Conservation (phyloP, 2,888 invertebrate species). For the Clivina fossor region DNA sequence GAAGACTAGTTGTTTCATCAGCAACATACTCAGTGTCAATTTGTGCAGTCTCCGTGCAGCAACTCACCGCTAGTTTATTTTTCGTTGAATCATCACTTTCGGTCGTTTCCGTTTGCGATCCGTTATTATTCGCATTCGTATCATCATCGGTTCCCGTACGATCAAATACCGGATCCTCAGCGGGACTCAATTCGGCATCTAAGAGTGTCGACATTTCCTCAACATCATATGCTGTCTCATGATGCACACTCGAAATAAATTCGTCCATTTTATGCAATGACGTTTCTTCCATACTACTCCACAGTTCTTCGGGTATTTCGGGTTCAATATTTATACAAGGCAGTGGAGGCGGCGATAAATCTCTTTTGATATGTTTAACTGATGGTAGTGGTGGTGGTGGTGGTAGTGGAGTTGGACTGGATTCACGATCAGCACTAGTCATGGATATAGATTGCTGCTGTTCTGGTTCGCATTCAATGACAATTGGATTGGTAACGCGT, state of each 20-base stretch:
- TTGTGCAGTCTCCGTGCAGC: conserved; percentile 49
- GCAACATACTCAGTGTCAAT: conserved; percentile 31
- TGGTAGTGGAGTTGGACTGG: conserved; percentile 42
- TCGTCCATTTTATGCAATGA: conserved; percentile 10
- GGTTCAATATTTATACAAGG: conserved; percentile 15
- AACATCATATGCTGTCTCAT: conserved; percentile 47
- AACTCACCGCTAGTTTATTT: conserved; percentile 49
- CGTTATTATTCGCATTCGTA: conserved; percentile 56
- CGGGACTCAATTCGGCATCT: conserved; percentile 47
- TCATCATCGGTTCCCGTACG: conserved; percentile 64
- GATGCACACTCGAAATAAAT: conserved; percentile 53
- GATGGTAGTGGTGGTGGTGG: not conserved
- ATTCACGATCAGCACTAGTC: conserved; percentile 32
- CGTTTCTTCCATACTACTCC: conserved; percentile 26
- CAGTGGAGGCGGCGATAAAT: conserved; percentile 8
- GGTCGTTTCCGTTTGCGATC: conserved; percentile 59
- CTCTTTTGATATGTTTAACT: conserved; percentile 40
- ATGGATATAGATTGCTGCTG: too few relatives aligned
- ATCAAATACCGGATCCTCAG: conserved; percentile 53
- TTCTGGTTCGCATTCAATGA: conserved; percentile 34
- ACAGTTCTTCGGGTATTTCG: conserved; percentile 24
- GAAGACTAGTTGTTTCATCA: conserved; percentile 46
- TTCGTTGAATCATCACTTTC: conserved; percentile 59
- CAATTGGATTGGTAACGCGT: conserved; percentile 43
- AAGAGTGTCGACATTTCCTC: conserved; percentile 34